A percentile compares a stretch with the other conserved stretches of the same genome.
These are phyloP conservation scores for Oceanodroma leucorhoa DNA, from an alignment of 2,797 vertebrate species.

Conservation along the genomic window DNA sequence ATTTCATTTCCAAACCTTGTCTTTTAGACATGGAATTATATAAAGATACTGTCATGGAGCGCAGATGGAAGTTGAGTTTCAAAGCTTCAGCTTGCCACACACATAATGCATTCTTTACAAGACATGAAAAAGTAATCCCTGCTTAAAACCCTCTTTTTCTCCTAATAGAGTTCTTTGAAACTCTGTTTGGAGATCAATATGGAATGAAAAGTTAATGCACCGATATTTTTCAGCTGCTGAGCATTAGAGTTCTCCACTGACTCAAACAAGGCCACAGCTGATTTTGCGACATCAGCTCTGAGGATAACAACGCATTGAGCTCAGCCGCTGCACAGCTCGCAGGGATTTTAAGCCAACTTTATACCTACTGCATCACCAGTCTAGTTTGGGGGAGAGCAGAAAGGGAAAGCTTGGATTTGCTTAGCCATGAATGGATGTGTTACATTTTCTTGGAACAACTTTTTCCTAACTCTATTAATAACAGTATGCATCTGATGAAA, in stretches of 20 bases:
- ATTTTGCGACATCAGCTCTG: conserved; percentile 5
- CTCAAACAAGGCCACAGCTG: neutral
- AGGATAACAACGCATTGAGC: neutral
- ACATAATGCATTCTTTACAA: conserved; percentile 1
- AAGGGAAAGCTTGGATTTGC: neutral
- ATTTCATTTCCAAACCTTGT: conserved; percentile 46
- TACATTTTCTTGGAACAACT: neutral
- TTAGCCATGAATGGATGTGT: neutral
- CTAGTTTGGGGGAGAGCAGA: neutral
- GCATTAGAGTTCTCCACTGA: neutral
- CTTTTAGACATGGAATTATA: conserved; percentile 20
- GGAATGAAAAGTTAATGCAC: conserved; percentile 14
- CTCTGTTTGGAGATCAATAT: conserved; percentile 20
- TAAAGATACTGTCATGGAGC: neutral
- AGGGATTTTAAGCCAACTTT: neutral
- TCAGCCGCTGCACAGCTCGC: neutral
- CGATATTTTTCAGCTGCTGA: conserved; percentile 19
- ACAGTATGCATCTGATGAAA: neutral
- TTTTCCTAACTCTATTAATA: neutral
- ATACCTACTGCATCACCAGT: neutral
- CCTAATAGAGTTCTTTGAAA: conserved; percentile 17
- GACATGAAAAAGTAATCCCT: conserved; percentile 35
- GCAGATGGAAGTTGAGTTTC: conserved; percentile 25
- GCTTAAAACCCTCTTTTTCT: neutral
- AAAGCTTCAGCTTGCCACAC: conserved; percentile 37